Evolutionary conservation across 2,888 invertebrate species (phyloP).

Genomic region (Abrostola tripartita): DNA sequence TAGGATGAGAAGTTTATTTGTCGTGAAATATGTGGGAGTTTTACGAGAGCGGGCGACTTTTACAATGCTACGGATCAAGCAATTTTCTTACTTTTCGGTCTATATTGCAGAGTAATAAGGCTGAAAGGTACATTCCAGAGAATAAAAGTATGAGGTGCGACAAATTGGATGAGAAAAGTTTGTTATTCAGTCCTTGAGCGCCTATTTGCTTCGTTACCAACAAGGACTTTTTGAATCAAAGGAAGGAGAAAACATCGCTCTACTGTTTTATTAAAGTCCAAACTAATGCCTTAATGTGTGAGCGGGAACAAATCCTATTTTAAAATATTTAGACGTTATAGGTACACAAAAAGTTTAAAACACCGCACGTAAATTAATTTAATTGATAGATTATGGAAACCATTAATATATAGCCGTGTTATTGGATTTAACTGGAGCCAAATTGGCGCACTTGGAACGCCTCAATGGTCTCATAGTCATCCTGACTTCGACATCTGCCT

Average conservation of each 20-base stretch:
- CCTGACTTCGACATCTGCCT: constrained; percentile 71
- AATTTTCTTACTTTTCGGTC: constrained; percentile 80
- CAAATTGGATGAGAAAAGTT: constrained; percentile 85
- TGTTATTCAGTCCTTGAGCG: constrained; percentile 70
- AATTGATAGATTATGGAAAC: constrained; percentile 6
- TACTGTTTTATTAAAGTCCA: constrained; percentile 36
- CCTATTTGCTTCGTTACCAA: constrained; percentile 65
- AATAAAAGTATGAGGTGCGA: constrained; percentile 83
- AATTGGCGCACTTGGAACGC: constrained; percentile 55
- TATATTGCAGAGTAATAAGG: constrained; percentile 80
- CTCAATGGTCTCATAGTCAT: constrained; percentile 63
- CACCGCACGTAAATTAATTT: neutral
- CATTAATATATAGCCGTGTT: constrained; percentile 32
- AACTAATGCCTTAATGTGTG: constrained; percentile 35
- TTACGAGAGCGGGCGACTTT: constrained; percentile 83
- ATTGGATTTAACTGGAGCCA: constrained; percentile 54
- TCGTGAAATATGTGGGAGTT: constrained; percentile 88
- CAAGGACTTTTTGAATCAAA: constrained; percentile 60
- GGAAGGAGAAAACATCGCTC: constrained; percentile 54
- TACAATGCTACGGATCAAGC: constrained; percentile 84
- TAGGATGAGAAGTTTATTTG: constrained; percentile 87
- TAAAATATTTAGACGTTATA: constrained; percentile 3
- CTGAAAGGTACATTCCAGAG: constrained; percentile 71
- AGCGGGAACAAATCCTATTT: constrained; percentile 4
- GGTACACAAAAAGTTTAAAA: neutral